phyloP scores from a whole-genome alignment of 2,888 invertebrate species.

The Caenorhabditis zanzibari region DNA sequence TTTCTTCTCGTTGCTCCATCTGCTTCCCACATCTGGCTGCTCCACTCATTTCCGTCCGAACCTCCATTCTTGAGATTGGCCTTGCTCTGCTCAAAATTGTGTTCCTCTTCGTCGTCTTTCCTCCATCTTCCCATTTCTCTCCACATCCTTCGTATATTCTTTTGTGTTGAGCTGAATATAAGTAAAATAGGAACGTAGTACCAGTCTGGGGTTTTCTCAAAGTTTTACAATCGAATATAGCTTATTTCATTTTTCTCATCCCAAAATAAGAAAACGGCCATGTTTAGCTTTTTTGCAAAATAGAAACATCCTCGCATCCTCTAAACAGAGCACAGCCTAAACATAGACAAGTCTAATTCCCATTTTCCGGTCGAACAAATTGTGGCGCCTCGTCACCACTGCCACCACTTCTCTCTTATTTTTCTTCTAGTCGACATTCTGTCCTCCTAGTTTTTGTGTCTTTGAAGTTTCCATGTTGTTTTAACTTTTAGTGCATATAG shows the following conservation, averaged over 20 bases:
- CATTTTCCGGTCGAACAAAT: constrained; percentile 68
- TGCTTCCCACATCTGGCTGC: constrained; percentile 49
- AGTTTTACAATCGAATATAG: constrained; percentile 7
- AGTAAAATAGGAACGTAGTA: constrained; percentile 15
- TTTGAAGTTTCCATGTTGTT: constrained; percentile 45
- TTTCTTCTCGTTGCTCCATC: constrained; percentile 13
- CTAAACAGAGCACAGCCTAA: constrained; percentile 24
- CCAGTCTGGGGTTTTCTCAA: constrained; percentile 1
- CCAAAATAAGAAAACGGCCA: neutral
- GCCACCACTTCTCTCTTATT: constrained; percentile 29
- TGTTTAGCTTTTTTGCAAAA: constrained; percentile 10
- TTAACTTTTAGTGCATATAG: constrained; percentile 49
- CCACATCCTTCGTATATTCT: constrained; percentile 27
- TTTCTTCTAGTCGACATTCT: constrained; percentile 32
- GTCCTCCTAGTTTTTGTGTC: constrained; percentile 19
- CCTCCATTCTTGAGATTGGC: constrained; percentile 46
- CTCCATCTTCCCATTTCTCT: constrained; percentile 15
- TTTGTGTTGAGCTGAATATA: constrained; percentile 17
- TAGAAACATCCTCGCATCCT: constrained; percentile 9
- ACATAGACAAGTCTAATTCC: constrained; percentile 64
- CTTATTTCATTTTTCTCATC: constrained; percentile 8
- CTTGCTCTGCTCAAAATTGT: constrained; percentile 33
- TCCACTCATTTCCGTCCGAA: constrained; percentile 49
- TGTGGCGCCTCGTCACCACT: constrained; percentile 51
- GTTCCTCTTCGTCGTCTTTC: constrained; percentile 31